Evolutionary conservation across 2,797 vertebrate genomes (phyloP).

Genomic region (Diglossa cyanea): DNA sequence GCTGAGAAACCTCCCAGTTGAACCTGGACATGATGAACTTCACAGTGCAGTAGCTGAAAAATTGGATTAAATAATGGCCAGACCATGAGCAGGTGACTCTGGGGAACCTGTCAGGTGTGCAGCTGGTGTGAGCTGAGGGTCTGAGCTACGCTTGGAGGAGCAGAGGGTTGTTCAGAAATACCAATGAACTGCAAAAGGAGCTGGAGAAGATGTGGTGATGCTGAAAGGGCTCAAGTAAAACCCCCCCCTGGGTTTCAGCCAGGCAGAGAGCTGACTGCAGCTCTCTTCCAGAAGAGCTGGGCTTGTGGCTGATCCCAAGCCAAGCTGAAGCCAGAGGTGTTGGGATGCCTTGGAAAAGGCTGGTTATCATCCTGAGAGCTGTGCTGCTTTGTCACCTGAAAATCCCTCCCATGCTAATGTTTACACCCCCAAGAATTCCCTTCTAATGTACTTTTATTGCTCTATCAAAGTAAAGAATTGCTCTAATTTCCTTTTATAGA

Average conservation of each 20-base stretch:
- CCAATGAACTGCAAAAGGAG: background rate
- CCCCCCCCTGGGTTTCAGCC: background rate
- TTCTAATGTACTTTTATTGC: background rate
- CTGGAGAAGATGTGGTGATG: rapidly evolving
- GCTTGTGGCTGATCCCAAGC: background rate
- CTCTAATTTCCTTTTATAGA: background rate
- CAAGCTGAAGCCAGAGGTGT: background rate
- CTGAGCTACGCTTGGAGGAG: rapidly evolving
- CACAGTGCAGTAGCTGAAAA: background rate
- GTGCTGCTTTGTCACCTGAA: background rate
- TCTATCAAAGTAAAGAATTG: background rate
- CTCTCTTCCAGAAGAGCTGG: background rate
- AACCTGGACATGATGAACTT: background rate
- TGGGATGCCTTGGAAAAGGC: background rate
- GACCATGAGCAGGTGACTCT: background rate
- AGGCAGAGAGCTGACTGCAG: background rate
- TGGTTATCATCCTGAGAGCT: background rate
- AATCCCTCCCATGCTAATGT: background rate
- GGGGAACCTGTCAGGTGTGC: background rate
- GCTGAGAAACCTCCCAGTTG: background rate
- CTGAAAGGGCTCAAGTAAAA: background rate
- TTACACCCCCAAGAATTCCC: background rate
- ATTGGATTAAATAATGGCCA: background rate
- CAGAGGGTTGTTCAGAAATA: background rate
- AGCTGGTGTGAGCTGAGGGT: background rate